A percentile compares a stretch with the other conserved stretches of the same genome.
Evolutionary conservation across 1,140 invertebrate species (phyloP).

Genomic region (Solenopsis invicta): DNA sequence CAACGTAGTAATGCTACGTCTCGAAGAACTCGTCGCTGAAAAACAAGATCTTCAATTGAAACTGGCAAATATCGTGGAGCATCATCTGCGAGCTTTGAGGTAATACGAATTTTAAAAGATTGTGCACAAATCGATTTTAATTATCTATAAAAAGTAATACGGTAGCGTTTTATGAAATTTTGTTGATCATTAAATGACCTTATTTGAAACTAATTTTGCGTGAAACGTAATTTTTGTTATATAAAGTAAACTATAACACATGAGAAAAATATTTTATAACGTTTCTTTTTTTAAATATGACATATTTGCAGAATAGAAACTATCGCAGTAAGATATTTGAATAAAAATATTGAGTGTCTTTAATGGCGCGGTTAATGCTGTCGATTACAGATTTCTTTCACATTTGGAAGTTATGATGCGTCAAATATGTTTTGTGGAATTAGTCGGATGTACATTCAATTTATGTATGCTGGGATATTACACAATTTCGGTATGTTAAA

Average conservation of each 20-base stretch:
- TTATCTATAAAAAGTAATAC: not conserved
- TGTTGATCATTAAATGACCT: not conserved
- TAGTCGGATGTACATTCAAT: conserved; percentile 76
- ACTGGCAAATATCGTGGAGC: conserved; percentile 50
- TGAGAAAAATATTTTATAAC: not conserved
- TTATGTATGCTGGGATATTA: conserved; percentile 80
- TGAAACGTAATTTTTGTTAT: not conserved
- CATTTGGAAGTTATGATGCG: conserved; percentile 73
- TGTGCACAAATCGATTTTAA: not conserved
- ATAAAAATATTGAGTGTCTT: not conserved
- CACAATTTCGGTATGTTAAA: conserved; percentile 76
- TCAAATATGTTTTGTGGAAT: conserved; percentile 76
- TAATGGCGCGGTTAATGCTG: not conserved
- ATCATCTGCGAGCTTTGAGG: conserved; percentile 62
- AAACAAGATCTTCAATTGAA: conserved; percentile 40
- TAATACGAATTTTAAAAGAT: not conserved
- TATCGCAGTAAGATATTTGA: not conserved
- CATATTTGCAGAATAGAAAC: conserved; percentile 32
- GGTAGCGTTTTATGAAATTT: not conserved
- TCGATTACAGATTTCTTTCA: conserved; percentile 72
- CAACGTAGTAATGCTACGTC: conserved; percentile 69
- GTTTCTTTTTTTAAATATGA: not conserved
- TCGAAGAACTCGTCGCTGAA: conserved; percentile 27
- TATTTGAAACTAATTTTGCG: not conserved
- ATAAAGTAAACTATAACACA: not conserved